These are phyloP conservation scores for Cenopis cana DNA, from an alignment of 2,888 invertebrate species.

Conservation along the genomic window DNA sequence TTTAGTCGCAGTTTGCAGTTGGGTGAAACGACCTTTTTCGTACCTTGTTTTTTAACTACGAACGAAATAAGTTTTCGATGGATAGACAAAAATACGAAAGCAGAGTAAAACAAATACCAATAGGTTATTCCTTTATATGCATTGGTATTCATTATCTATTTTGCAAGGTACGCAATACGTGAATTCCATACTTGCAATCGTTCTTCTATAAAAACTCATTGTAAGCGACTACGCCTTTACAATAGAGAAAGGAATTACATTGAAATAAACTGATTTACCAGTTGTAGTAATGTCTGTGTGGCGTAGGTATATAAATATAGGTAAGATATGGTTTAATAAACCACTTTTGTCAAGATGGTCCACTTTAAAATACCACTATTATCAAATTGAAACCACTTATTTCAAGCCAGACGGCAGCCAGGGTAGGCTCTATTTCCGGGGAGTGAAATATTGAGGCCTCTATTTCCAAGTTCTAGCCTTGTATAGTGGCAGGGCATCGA, in stretches of 20 bases:
- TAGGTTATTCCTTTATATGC: background rate
- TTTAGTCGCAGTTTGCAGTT: constrained; percentile 16
- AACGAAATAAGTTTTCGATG: too few relatives aligned
- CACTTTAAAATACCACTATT: background rate
- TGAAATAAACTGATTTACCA: too few relatives aligned
- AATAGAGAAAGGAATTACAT: background rate
- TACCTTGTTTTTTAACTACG: background rate
- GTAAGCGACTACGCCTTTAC: background rate
- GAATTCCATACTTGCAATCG: background rate
- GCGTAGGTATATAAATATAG: too few relatives aligned
- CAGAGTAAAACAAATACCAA: background rate
- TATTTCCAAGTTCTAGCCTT: background rate
- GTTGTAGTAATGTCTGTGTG: too few relatives aligned
- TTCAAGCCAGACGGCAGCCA: constrained; percentile 17
- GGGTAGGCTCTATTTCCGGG: constrained; percentile 17
- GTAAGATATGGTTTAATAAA: background rate
- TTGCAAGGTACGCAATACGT: background rate
- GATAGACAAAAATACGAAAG: background rate
- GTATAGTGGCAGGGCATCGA: background rate
- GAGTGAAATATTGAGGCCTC: background rate
- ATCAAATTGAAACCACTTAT: constrained; percentile 17
- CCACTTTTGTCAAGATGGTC: background rate
- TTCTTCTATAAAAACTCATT: background rate
- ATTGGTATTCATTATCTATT: background rate
- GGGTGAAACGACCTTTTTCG: constrained; percentile 1